phyloP scores from a whole-genome alignment of 2,797 vertebrate species.

The Sebastes taczanowskii region DNA sequence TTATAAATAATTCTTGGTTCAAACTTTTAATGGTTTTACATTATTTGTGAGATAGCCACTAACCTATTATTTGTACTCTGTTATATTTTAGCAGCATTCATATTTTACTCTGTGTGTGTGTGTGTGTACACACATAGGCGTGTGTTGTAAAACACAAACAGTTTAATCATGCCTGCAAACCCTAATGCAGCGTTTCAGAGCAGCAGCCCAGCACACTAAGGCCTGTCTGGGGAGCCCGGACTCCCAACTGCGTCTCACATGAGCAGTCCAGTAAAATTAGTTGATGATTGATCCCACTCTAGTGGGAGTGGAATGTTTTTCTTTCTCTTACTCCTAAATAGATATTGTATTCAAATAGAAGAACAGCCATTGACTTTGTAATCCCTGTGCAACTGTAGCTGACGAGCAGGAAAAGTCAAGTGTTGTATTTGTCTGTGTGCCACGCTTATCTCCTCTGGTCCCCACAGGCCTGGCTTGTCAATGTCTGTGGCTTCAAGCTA shows the following conservation, averaged over 20 bases:
- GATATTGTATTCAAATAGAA: constrained; percentile 88
- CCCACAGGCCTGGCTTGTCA: constrained; percentile 88
- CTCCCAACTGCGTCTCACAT: constrained; percentile 80
- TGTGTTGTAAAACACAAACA: constrained; percentile 67
- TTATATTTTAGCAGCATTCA: constrained; percentile 38
- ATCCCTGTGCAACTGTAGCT: constrained; percentile 85
- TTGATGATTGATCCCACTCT: constrained; percentile 83
- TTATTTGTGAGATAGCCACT: constrained; percentile 39
- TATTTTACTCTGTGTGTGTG: constrained; percentile 24
- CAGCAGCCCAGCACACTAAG: constrained; percentile 51
- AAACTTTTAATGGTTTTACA: constrained; percentile 42
- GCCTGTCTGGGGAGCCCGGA: constrained; percentile 72
- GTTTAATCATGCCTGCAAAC: constrained; percentile 76
- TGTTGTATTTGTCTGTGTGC: constrained; percentile 87
- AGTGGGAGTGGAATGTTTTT: constrained; percentile 71
- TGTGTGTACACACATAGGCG: neutral
- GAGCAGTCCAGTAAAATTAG: constrained; percentile 85
- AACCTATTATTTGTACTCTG: constrained; percentile 30
- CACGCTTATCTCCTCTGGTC: constrained; percentile 81
- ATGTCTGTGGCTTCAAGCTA: constrained; percentile 85
- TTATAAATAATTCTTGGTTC: constrained; percentile 14
- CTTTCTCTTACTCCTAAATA: constrained; percentile 74
- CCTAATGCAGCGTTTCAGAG: constrained; percentile 72
- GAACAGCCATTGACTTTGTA: constrained; percentile 84
- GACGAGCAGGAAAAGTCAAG: constrained; percentile 85